Evolutionary conservation across 2,888 invertebrate species (phyloP).

Genomic region (Drosophila melanocephala): DNA sequence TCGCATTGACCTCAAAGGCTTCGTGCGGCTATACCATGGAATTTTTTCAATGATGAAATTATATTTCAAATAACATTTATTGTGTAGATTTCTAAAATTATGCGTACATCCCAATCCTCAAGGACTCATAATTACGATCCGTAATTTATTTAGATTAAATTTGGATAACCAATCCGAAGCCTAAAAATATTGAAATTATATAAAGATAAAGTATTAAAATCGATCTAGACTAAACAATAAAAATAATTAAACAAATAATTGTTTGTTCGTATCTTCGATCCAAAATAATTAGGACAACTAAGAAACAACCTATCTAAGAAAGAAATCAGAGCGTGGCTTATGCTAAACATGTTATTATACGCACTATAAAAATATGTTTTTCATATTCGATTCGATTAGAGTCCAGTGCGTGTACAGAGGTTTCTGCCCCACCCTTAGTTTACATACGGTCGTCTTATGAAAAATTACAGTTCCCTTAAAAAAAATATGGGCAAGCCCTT

Average conservation of each 20-base stretch:
- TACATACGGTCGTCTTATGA: background rate
- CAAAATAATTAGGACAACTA: background rate
- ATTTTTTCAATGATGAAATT: constrained; percentile 35
- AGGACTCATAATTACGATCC: background rate
- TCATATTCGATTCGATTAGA: background rate
- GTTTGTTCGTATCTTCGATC: background rate
- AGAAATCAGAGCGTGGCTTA: background rate
- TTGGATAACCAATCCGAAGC: background rate
- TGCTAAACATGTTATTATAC: background rate
- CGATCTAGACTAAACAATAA: background rate
- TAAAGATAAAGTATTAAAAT: background rate
- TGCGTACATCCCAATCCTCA: background rate
- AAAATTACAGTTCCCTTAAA: background rate
- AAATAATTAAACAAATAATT: background rate
- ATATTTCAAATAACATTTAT: background rate
- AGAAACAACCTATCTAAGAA: background rate
- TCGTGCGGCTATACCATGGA: constrained; percentile 27
- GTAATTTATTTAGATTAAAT: background rate
- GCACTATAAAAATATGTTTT: background rate
- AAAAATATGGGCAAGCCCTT: background rate
- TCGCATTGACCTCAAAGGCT: constrained; percentile 62
- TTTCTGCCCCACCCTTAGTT: background rate
- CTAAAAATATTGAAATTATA: background rate
- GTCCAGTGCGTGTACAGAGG: background rate
- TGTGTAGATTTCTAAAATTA: background rate